These are phyloP conservation scores for Oscheius sp. DNA, from an alignment of 1,140 invertebrate genomes.

Conservation along the genomic window DNA sequence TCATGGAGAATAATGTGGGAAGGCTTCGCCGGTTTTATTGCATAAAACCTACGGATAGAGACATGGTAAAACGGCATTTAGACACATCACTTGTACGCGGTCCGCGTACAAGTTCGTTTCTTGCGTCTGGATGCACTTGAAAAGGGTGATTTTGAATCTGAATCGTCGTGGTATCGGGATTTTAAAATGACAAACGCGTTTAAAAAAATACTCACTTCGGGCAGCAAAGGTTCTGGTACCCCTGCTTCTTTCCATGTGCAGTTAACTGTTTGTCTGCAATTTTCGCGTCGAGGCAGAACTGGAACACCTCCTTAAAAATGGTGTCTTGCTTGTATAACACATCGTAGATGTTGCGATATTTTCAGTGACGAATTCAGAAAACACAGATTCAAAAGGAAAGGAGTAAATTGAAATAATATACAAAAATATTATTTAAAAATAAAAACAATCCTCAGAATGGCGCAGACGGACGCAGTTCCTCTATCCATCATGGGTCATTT, in stretches of 20 bases:
- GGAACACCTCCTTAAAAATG: too few relatives aligned
- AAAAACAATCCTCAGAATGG: slow-evolving; percentile 76
- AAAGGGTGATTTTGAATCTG: too few relatives aligned
- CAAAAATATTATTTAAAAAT: not conserved
- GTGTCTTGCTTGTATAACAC: too few relatives aligned
- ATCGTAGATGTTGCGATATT: too few relatives aligned
- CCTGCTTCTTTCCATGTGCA: slow-evolving; percentile 99
- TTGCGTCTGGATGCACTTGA: too few relatives aligned
- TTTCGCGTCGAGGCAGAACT: too few relatives aligned
- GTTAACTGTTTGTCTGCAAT: slow-evolving; percentile 91
- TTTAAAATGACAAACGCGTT: not conserved
- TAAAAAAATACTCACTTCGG: slow-evolving; percentile 66
- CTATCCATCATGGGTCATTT: slow-evolving; percentile 98
- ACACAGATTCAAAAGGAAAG: not conserved
- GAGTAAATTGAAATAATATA: slow-evolving; percentile 9
- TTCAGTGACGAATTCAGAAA: too few relatives aligned
- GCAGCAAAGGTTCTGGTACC: slow-evolving; percentile 98
- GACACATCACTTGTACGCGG: too few relatives aligned
- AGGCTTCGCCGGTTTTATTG: not conserved
- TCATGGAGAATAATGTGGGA: too few relatives aligned
- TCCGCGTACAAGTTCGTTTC: too few relatives aligned
- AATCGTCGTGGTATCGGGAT: too few relatives aligned
- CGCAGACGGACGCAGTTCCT: slow-evolving; percentile 97
- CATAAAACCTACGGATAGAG: not conserved
- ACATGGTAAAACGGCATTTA: too few relatives aligned